A percentile compares a stretch with the other conserved stretches of the same genome.
phyloP scores from a whole-genome alignment of 2,113 vertebrate genomes.

The Stigmatopora argus region DNA sequence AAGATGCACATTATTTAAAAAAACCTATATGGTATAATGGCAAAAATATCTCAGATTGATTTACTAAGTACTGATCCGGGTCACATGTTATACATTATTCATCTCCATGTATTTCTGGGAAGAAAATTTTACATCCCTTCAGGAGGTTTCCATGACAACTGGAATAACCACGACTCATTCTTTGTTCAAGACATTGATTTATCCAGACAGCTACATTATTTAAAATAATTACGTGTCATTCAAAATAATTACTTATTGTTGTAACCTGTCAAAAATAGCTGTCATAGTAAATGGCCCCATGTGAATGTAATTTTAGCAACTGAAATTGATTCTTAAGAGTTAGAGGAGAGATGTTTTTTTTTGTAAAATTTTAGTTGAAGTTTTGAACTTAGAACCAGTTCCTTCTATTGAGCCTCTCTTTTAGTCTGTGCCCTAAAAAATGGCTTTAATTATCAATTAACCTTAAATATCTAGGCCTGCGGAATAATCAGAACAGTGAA shows the following conservation, averaged over 20 bases:
- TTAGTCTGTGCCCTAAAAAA: constrained; percentile 10
- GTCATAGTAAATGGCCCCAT: constrained; percentile 18
- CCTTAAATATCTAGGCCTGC: constrained; percentile 17
- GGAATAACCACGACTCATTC: constrained; percentile 14
- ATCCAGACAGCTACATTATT: constrained; percentile 39
- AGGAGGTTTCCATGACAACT: constrained; percentile 33
- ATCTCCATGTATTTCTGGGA: constrained; percentile 20
- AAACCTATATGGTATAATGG: constrained; percentile 6
- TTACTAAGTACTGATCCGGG: constrained; percentile 7
- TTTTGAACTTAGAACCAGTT: background rate
- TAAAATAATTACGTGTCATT: constrained; percentile 45
- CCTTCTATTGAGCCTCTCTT: constrained; percentile 12
- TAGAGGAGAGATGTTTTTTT: background rate
- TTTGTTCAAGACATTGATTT: constrained; percentile 31
- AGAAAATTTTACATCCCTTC: constrained; percentile 24
- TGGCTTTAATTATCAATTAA: constrained; percentile 31
- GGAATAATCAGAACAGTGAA: constrained; percentile 18
- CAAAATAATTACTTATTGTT: constrained; percentile 22
- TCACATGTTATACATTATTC: constrained; percentile 45
- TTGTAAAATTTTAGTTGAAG: no score
- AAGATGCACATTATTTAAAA: constrained; percentile 12
- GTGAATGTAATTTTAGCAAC: constrained; percentile 37
- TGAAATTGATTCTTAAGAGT: constrained; percentile 47
- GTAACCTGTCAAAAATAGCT: constrained; percentile 14
- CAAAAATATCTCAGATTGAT: constrained; percentile 3